These are phyloP conservation scores for Enteromius fasciolatus DNA, from an alignment of 2,797 vertebrate species.

Conservation along the genomic window DNA sequence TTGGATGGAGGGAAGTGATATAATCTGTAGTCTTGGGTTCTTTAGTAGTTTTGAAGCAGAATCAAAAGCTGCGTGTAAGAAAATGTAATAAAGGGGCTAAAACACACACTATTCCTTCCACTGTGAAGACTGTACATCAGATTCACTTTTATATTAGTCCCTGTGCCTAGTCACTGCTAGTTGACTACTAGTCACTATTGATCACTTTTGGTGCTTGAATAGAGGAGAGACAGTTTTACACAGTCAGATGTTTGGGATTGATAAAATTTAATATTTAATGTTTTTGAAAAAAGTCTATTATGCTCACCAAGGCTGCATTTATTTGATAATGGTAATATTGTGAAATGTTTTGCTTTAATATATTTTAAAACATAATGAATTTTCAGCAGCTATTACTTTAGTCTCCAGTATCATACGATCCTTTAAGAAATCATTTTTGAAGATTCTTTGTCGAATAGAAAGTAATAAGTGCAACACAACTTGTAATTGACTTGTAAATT, in stretches of 20 bases:
- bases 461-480: too few relatives aligned
- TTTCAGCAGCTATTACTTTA: not conserved
- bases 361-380: not conserved
- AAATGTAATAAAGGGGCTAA: conserved; percentile 15
- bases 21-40: conserved; percentile 15
- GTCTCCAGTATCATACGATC: not conserved
- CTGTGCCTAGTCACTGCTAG: too few relatives aligned
- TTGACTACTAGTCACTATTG: not conserved
- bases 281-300: not conserved
- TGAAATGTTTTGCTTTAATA: not conserved
- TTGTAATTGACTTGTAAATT: too few relatives aligned
- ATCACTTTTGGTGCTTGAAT: not conserved
- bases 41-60: conserved; percentile 6
- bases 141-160: not conserved
- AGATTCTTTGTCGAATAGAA: not conserved
- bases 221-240: not conserved
- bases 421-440: not conserved
- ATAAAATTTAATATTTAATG: not conserved
- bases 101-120: not conserved
- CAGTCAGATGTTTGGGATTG: not conserved
- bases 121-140: not conserved
- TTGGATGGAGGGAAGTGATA: not conserved
- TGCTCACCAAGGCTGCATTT: not conserved
- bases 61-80: conserved; percentile 22
- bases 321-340: not conserved